These are phyloP conservation scores for Lampropteryx suffumata DNA, from an alignment of 2,888 invertebrate species.

Conservation along the genomic window DNA sequence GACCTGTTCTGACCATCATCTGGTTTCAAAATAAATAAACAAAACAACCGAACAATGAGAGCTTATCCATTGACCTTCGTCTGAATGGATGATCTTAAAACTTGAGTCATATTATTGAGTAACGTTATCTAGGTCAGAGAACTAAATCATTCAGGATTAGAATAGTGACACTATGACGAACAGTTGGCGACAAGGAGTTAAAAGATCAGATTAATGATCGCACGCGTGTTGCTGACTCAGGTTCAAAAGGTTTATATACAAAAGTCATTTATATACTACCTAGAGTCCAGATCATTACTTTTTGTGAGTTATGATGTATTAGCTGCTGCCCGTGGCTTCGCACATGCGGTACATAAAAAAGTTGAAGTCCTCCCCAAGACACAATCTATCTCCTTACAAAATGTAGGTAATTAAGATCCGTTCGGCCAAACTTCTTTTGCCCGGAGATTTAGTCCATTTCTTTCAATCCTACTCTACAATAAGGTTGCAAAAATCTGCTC, in stretches of 20 bases:
- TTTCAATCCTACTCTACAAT: too few species aligned
- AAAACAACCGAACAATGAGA: conserved; percentile 11
- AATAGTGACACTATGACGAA: conserved; percentile 3
- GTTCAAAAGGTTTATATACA: not conserved
- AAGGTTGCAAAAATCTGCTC: too few species aligned
- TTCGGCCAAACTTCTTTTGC: too few species aligned
- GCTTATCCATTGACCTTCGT: conserved; percentile 7
- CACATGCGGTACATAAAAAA: too few species aligned
- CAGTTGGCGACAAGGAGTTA: conserved; percentile 6
- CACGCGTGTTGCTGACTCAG: not conserved
- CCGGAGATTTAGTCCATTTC: too few species aligned
- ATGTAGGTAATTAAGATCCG: too few species aligned
- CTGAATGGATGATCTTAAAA: conserved; percentile 13
- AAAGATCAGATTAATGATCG: conserved; percentile 12
- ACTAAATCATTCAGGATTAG: conserved; percentile 15
- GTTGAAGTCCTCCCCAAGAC: too few species aligned
- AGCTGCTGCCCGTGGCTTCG: too few species aligned
- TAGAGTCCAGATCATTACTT: too few species aligned
- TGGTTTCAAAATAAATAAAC: conserved; percentile 5
- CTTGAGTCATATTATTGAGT: conserved; percentile 11
- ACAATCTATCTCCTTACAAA: too few species aligned
- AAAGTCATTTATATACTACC: too few species aligned
- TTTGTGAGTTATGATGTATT: too few species aligned
- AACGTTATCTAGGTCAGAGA: conserved; percentile 22
- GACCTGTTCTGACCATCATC: conserved; percentile 2